These are phyloP conservation scores for Helarctos malayanus DNA, from an alignment of 2,797 vertebrate species.

Conservation along the genomic window DNA sequence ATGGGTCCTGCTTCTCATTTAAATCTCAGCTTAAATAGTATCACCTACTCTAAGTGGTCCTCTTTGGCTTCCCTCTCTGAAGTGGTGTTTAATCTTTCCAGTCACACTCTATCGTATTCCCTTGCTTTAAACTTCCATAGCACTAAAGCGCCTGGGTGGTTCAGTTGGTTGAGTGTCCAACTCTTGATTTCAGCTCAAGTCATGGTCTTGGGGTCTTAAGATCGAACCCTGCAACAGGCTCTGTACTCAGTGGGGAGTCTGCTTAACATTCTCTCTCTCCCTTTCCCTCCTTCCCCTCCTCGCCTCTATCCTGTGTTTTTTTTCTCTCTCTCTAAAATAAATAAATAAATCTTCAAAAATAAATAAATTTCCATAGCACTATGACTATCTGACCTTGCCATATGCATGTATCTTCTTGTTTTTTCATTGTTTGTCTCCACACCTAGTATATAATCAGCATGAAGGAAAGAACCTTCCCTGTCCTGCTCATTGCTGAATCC, in stretches of 20 bases:
- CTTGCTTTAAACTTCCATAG: neutral
- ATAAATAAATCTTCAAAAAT: neutral
- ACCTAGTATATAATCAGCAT: conserved; percentile 20
- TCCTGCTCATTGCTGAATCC: neutral
- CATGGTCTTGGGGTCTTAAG: neutral
- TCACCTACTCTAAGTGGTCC: neutral
- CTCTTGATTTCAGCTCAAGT: neutral
- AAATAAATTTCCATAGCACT: neutral
- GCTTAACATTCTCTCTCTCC: neutral
- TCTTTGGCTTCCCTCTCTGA: neutral
- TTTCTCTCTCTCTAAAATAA: neutral
- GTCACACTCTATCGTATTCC: neutral
- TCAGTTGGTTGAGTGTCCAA: neutral
- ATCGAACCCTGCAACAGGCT: neutral
- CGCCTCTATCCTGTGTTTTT: neutral
- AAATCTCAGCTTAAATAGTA: neutral
- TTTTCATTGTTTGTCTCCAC: neutral
- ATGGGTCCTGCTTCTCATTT: neutral
- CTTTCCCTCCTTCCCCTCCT: neutral
- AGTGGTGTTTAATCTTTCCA: neutral
- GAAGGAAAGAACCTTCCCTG: neutral
- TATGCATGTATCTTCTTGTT: neutral
- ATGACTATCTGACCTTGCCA: too few relatives aligned
- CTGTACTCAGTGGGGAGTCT: neutral
- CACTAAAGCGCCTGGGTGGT: neutral